Evolutionary conservation across 2,888 invertebrate species (phyloP).

Genomic region (Drosophila setosimentum): DNA sequence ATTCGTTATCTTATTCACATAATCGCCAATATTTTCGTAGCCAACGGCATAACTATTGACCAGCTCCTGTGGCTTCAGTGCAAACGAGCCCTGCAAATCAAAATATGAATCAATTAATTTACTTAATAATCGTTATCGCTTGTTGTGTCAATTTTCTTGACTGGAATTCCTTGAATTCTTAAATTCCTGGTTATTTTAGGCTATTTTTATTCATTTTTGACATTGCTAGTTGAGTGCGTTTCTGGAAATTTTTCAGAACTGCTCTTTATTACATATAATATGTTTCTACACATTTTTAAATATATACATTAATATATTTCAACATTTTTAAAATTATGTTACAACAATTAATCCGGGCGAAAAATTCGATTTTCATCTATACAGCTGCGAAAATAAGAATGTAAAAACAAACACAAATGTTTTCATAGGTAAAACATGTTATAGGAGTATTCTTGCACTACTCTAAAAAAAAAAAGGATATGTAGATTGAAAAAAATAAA

Average conservation of each 20-base stretch:
- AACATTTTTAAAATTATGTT: not conserved
- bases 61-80: constrained; percentile 86
- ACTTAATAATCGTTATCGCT: not conserved
- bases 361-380: not conserved
- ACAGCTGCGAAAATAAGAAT: not conserved
- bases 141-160: not conserved
- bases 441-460: too few relatives aligned
- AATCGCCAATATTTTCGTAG: constrained; percentile 86
- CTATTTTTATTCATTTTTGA: not conserved
- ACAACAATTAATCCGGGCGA: not conserved
- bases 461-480: too few relatives aligned
- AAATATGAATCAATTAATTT: not conserved
- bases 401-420: not conserved
- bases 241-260: not conserved
- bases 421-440: too few relatives aligned
- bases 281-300: not conserved
- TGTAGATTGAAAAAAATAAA: too few relatives aligned
- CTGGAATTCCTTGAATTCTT: not conserved
- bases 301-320: not conserved
- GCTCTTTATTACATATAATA: not conserved
- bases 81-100: constrained; percentile 74
- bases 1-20: constrained; percentile 86
- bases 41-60: constrained; percentile 89
- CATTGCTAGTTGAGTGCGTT: not conserved
- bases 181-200: not conserved